Evolutionary conservation across 2,113 vertebrate species (phyloP).

Genomic region (Pseudolaguvia tuberculata): DNA sequence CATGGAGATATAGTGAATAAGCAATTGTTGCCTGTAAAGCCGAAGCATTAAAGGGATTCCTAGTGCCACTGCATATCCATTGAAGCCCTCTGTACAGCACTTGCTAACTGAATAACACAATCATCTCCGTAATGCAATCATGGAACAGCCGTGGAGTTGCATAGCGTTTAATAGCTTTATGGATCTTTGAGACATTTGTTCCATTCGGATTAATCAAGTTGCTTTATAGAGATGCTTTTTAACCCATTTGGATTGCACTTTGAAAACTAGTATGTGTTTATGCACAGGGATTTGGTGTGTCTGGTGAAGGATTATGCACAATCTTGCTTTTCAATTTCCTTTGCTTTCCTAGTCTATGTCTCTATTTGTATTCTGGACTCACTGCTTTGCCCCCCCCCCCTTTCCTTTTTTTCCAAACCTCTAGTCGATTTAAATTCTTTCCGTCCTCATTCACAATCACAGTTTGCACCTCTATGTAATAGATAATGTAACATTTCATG

Average conservation of each 20-base stretch:
- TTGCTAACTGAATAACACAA: slow-evolving; percentile 15
- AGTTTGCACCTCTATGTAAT: not conserved
- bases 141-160: not conserved
- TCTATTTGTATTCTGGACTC: slow-evolving; percentile 60
- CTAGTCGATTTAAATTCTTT: slow-evolving; percentile 62
- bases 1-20: slow-evolving; percentile 71
- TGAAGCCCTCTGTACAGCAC: slow-evolving; percentile 15
- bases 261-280: slow-evolving; percentile 25
- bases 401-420: slow-evolving; percentile 46
- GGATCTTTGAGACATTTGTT: not conserved
- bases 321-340: slow-evolving; percentile 56
- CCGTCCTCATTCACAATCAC: slow-evolving; percentile 23
- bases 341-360: slow-evolving; percentile 40
- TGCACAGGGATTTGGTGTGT: slow-evolving; percentile 56
- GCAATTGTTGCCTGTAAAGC: slow-evolving; percentile 61
- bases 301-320: slow-evolving; percentile 63
- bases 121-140: not conserved
- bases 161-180: not conserved
- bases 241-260: not conserved
- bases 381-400: slow-evolving; percentile 29
- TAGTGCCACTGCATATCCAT: slow-evolving; percentile 35
- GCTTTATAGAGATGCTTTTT: slow-evolving; percentile 18
- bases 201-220: slow-evolving; percentile 28
- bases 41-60: slow-evolving; percentile 57
- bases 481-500: not conserved